phyloP scores from a whole-genome alignment of 2,888 invertebrate genomes.

The Temnothorax rugatulus region DNA sequence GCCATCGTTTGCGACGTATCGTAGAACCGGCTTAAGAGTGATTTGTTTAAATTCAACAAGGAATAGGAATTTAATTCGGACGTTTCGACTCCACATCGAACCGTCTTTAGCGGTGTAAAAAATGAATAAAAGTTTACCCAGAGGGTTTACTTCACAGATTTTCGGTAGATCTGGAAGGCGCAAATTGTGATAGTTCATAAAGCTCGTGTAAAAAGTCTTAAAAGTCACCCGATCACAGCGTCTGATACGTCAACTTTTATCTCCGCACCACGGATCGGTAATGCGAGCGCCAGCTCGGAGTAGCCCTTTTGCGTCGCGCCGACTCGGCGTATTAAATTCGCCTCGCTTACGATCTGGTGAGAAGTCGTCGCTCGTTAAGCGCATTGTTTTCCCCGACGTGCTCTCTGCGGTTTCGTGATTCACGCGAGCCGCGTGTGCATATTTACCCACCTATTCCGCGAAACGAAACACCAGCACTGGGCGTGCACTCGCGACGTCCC shows the following conservation, averaged over 20 bases:
- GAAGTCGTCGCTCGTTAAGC: slow-evolving; percentile 65
- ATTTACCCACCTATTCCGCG: slow-evolving; percentile 64
- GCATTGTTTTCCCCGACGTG: slow-evolving; percentile 67
- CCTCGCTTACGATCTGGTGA: slow-evolving; percentile 58
- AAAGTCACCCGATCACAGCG: background rate
- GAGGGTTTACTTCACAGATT: too few relatives aligned
- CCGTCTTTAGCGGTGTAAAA: too few relatives aligned
- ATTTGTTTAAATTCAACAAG: too few relatives aligned
- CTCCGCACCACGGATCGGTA: slow-evolving; percentile 63
- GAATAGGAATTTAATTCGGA: too few relatives aligned
- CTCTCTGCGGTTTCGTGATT: slow-evolving; percentile 71
- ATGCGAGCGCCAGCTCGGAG: slow-evolving; percentile 61
- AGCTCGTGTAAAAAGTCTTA: background rate
- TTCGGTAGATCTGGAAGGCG: too few relatives aligned
- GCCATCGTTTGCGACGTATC: too few relatives aligned
- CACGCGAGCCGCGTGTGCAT: slow-evolving; percentile 64
- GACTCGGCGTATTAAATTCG: slow-evolving; percentile 54
- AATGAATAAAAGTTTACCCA: too few relatives aligned
- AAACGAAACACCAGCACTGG: slow-evolving; percentile 70
- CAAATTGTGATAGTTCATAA: too few relatives aligned
- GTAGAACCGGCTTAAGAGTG: too few relatives aligned
- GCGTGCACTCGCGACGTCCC: slow-evolving; percentile 56
- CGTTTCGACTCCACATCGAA: too few relatives aligned
- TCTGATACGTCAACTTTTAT: slow-evolving; percentile 9
- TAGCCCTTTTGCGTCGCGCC: slow-evolving; percentile 57